These are phyloP conservation scores for Tiphia femorata DNA, from an alignment of 2,888 invertebrate genomes.

Conservation along the genomic window DNA sequence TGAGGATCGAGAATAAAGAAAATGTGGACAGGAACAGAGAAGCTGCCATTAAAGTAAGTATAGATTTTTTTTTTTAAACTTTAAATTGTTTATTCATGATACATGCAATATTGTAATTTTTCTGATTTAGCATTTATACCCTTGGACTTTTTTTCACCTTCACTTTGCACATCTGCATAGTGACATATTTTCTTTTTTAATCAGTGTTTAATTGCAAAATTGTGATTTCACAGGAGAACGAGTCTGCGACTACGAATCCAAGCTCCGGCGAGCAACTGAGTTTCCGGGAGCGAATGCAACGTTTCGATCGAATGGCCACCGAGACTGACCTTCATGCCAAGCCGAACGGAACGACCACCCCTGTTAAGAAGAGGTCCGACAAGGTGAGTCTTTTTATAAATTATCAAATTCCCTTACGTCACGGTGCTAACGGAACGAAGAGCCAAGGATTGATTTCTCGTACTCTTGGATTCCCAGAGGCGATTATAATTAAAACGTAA, in stretches of 20 bases:
- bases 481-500: slow-evolving; percentile 11
- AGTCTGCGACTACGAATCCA: slow-evolving; percentile 49
- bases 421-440: not conserved
- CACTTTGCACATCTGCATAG: too few species aligned
- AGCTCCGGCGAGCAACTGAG: slow-evolving; percentile 76
- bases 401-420: not conserved
- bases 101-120: too few species aligned
- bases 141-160: too few species aligned
- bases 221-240: slow-evolving; percentile 66
- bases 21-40: slow-evolving; percentile 56
- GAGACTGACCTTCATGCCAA: slow-evolving; percentile 73
- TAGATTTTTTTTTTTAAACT: too few species aligned
- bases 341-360: slow-evolving; percentile 53
- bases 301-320: slow-evolving; percentile 92
- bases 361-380: slow-evolving; percentile 72
- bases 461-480: not conserved
- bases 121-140: too few species aligned
- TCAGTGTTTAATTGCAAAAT: too few species aligned
- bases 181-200: too few species aligned
- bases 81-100: too few species aligned
- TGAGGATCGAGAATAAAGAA: slow-evolving; percentile 68
- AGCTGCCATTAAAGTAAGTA: slow-evolving; percentile 58
- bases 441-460: slow-evolving; percentile 4
- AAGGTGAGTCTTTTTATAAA: slow-evolving; percentile 72
- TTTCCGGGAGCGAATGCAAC: slow-evolving; percentile 92